Base-by-base conservation (phyloP, 2,797 vertebrate species). In the Esox lucius region DNA sequence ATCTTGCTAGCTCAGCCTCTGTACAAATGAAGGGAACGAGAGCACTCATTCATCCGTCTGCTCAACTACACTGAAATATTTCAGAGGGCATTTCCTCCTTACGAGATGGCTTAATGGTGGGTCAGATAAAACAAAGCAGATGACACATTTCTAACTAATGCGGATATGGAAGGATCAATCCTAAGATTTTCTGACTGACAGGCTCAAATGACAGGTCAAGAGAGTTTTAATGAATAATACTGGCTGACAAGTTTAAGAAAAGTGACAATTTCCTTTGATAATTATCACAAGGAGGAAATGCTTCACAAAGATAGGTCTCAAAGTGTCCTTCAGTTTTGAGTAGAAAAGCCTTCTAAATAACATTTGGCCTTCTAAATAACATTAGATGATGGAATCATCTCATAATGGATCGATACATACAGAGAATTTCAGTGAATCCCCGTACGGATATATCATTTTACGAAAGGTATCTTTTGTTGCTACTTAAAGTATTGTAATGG, bases 1-100 rank as follows among this genome's bases (percentile, higher is more conserved):
- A 75, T 78, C 26, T 15, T 74, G 77, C 68, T 49, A 15, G 28
- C 71, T 78, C 70, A n/a, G 59, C 72, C 8, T 6, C 69, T 15
- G 39, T 69, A 61, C 16, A 76, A 75, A 77, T 66, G 66, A 77
- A 78, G 28, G 59, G 64, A 65, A 26, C 74, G 71, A 73, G 65
- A 73, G 26, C 8, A 6, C 68, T 77, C 74, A 39, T 70, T 77
- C 70, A 59, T 68, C 68, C 13, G 62, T 70, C 68, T 70, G 66
- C 64, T 66, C 64, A 72, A 62, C 24, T 66, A 56, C 70, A 62
- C 51, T 68, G 67, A 69, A 77, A 62, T 28, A 31, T 46, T 71
- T 70, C 42, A 15, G 28, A 71, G 67, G 67, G 70, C 28, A 31
- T 3, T 31, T 31, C 28, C 28, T 31, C 28, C 28, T 31, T 31